Evolutionary conservation across 2,888 invertebrate species (phyloP), one percentile per base, ranked within the genome.

Genomic region (Campopleginae sp.): DNA sequence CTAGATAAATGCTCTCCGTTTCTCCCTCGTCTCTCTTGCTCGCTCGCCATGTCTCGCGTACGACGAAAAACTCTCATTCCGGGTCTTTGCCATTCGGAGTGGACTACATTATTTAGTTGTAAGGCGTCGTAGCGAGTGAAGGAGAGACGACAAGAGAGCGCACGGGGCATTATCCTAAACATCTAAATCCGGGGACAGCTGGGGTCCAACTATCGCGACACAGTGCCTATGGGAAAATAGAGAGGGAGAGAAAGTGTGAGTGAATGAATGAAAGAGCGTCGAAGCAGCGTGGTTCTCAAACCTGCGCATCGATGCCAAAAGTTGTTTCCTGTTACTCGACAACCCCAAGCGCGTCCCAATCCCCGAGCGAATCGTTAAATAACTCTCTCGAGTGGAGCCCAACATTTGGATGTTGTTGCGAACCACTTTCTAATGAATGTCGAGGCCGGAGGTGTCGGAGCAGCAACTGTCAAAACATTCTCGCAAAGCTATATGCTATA

Each of bases 391-490:
- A 61, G 27, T 61, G 38, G 31, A 42, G 51, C 27, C 23, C 17
- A 54, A 66, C 10, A 38, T 68, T 77, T 19, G 54, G 65, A n/a
- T 14, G 23, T 19, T 77, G 82, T 88, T 93, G 93, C 92, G 93
- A 93, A 92, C 92, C 93, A 89, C 93, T 91, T 91, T 89, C 88
- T 93, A 93, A 93, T 93, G 93, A 93, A 92, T 90, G 92, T 90
- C 63, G 33, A 38, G 51, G 91, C 89, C 91, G 90, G 92, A 93
- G 93, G 93, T 93, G 93, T 93, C 92, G 90, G 92, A 93, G 93
- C 93, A 90, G 93, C 93, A 93, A 93, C 93, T 93, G 93, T 93
- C 93, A 93, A 93, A 93, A 93, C 93, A 93, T 90, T 89, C 89
- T 81, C 89, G 89, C 87, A 87, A 88, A 87, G 89, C 74, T 80